A percentile compares a stretch with the other conserved stretches of the same genome.
These are phyloP conservation scores for Lasiommata megera DNA, from an alignment of 2,888 invertebrate genomes.

Conservation along the genomic window DNA sequence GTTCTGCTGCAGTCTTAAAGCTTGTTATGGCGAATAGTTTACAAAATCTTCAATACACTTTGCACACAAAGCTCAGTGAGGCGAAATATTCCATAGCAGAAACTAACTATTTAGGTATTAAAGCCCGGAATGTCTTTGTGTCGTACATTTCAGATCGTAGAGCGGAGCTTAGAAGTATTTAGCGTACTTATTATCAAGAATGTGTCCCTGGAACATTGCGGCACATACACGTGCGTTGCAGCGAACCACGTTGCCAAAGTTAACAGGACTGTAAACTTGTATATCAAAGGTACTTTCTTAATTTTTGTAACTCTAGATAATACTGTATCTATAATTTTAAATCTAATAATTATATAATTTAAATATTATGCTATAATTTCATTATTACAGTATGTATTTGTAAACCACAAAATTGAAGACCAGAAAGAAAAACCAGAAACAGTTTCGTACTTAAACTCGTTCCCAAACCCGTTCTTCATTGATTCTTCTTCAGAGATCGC, in stretches of 20 bases:
- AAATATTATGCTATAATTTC: too few relatives aligned
- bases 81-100: conserved; percentile 15
- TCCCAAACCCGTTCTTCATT: too few relatives aligned
- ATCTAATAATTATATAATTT: too few relatives aligned
- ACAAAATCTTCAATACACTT: conserved; percentile 11
- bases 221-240: conserved; percentile 87
- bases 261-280: conserved; percentile 85
- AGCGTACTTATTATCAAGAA: conserved; percentile 87
- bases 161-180: conserved; percentile 85
- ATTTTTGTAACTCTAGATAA: too few relatives aligned
- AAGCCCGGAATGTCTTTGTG: conserved; percentile 26
- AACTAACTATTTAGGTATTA: conserved; percentile 18
- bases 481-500: too few relatives aligned
- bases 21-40: background rate
- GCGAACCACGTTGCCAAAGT: conserved; percentile 87
- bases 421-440: too few relatives aligned
- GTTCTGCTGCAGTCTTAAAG: too few relatives aligned
- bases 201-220: conserved; percentile 86
- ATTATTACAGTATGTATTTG: too few relatives aligned
- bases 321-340: too few relatives aligned
- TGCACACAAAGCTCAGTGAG: conserved; percentile 1
- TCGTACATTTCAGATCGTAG: conserved; percentile 74
- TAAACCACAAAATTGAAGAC: too few relatives aligned
- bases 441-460: too few relatives aligned
- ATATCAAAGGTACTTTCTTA: conserved; percentile 84